A percentile compares a stretch with the other conserved stretches of the same genome.
These are phyloP conservation scores for Elaphurus davidianus DNA, from an alignment of 2,113 vertebrate species.

Conservation along the genomic window DNA sequence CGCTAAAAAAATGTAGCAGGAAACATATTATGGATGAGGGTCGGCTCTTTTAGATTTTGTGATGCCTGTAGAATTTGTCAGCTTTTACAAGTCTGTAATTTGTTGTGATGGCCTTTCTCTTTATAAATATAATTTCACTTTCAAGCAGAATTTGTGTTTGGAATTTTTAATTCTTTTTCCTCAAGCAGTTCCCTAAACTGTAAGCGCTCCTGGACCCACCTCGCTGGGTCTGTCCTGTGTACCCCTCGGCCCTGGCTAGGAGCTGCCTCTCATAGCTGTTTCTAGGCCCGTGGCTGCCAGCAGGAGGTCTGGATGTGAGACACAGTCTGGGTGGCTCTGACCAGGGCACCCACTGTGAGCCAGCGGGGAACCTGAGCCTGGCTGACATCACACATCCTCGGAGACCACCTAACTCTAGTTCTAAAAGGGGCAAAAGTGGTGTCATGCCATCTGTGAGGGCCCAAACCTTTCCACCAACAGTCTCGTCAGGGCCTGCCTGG, in stretches of 20 bases:
- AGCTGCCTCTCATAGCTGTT: background rate
- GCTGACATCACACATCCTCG: background rate
- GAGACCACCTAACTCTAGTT: conserved; percentile 29
- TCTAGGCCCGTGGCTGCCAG: background rate
- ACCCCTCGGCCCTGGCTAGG: background rate
- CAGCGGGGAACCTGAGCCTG: background rate
- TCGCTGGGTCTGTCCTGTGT: background rate
- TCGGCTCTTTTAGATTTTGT: conserved; percentile 30
- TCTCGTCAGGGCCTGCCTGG: conserved; percentile 35
- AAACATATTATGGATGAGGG: background rate
- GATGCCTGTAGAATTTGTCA: conserved; percentile 23
- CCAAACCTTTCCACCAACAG: conserved; percentile 30
- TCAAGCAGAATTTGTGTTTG: background rate
- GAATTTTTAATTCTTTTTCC: conserved; percentile 22
- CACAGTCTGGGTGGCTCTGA: background rate
- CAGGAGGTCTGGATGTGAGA: background rate
- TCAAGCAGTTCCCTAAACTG: background rate
- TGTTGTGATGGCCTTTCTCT: conserved; percentile 34
- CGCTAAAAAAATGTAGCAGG: background rate
- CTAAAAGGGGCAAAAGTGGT: conserved; percentile 8
- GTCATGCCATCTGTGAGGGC: background rate
- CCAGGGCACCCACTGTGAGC: background rate
- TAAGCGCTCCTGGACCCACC: background rate
- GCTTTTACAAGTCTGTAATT: conserved; percentile 34
- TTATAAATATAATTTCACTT: background rate